Evolutionary conservation across 2,113 vertebrate species (phyloP).

Genomic region (Erpornis zantholeuca): DNA sequence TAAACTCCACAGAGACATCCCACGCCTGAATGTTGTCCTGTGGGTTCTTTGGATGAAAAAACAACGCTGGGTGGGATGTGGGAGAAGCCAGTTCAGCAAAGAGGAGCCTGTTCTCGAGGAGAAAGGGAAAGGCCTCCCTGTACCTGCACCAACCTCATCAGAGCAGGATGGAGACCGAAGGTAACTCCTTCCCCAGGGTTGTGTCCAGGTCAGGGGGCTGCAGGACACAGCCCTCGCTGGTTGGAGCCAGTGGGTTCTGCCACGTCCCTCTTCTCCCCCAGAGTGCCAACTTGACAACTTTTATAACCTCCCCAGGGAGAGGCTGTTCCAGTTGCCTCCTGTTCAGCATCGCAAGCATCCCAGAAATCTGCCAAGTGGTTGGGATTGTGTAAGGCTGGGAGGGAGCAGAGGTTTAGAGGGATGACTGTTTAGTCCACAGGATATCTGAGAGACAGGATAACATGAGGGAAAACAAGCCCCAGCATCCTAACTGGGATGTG

Average conservation of each 20-base stretch:
- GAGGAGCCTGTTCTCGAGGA: neutral
- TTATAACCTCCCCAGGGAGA: conserved; percentile 47
- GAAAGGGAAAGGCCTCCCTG: neutral
- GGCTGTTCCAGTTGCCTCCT: conserved; percentile 41
- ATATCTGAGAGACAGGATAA: conserved; percentile 19
- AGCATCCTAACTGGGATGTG: neutral
- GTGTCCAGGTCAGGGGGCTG: neutral
- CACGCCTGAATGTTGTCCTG: neutral
- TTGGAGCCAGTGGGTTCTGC: neutral
- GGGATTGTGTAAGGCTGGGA: conserved; percentile 62
- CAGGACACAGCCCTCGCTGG: neutral
- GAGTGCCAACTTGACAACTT: conserved; percentile 38
- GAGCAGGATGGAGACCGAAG: neutral
- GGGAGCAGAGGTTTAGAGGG: conserved; percentile 35
- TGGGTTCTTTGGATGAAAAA: neutral
- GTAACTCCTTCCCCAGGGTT: neutral
- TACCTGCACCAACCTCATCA: neutral
- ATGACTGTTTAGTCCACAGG: conserved; percentile 6
- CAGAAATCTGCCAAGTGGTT: conserved; percentile 61
- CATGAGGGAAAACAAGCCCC: neutral
- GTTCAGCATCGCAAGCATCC: conserved; percentile 40
- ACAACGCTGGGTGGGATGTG: neutral
- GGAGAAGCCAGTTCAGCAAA: neutral
- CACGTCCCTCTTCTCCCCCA: neutral
- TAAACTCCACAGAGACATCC: neutral